Base-by-base conservation (phyloP, 2,888 invertebrate species). In the Merodon equestris region DNA sequence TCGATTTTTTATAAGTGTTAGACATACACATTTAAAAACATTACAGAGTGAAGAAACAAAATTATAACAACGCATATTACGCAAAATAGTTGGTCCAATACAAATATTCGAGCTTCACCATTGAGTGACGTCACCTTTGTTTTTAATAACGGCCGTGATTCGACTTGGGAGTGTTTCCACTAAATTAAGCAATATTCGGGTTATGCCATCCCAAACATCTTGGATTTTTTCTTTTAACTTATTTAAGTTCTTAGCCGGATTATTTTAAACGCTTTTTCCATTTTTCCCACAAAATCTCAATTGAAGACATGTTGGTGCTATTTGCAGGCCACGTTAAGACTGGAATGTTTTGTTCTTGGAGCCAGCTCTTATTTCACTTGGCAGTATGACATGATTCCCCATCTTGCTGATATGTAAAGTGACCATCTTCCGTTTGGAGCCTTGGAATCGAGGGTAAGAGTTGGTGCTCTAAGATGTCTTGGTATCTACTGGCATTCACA, bases 331-430 rank as follows among this genome's bases (percentile, higher is more conserved):
- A 60, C 18, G 48, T 60, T 48, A 60, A 34, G 27, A n/a, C n/a
- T n/a, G n/a, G n/a, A n/a, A n/a, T n/a, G n/a, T n/a, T n/a, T n/a
- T n/a, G n/a, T n/a, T n/a, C 38, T 48, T 63, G 63, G 51, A 44
- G 61, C 40, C 15, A 61, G 27, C 13, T 40, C 50, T 50, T 50
- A 40, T 61, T 61, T 50, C 1, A 27, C 40, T 51, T 50, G 50
- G 38, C 48, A 47, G 50, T 61, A 40, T 67, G 58, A 12, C 44
- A 67, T 34, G 38, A 48, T 36, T 40, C 66, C 12, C 47, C 66
- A 56, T 66, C 66, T 42, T 47, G 66, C 14, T 56, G 56, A 47
- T 38, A 56, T 34, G 9, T 56, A 57, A 56, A 64, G 1, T 38
- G 19, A 10, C 19, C 50, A 18, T 48, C 47, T 47, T 50, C 34